phyloP scores from a whole-genome alignment of 2,113 vertebrate genomes.

The Eretmochelys imbricata region DNA sequence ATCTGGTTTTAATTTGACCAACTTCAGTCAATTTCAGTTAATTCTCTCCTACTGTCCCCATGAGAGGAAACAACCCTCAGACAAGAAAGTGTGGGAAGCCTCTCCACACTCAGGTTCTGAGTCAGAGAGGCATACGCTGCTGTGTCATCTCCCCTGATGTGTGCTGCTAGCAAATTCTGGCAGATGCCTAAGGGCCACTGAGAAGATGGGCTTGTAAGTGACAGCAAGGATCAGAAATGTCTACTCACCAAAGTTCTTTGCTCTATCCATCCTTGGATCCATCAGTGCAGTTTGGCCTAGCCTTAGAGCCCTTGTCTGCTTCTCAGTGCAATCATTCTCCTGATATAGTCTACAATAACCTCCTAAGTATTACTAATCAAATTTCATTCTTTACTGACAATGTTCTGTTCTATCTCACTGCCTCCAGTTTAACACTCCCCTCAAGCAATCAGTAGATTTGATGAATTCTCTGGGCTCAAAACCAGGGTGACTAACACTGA shows the following conservation, averaged over 20 bases:
- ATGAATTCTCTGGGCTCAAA: neutral
- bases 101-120: neutral
- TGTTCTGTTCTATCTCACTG: neutral
- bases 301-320: neutral
- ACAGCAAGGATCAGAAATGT: neutral
- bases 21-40: fast-evolving
- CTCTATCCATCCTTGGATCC: neutral
- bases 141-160: neutral
- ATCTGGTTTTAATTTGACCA: neutral
- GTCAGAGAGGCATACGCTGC: fast-evolving
- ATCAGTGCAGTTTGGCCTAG: neutral
- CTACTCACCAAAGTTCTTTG: neutral
- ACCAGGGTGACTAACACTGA: neutral
- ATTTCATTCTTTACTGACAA: neutral
- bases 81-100: neutral
- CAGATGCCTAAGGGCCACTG: neutral
- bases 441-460: neutral
- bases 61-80: neutral
- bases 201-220: neutral
- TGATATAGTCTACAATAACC: neutral
- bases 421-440: neutral
- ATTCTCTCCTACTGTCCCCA: neutral
- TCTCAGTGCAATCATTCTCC: neutral
- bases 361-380: neutral
- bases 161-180: neutral